These are phyloP conservation scores for Rana temporaria DNA, from an alignment of 2,113 vertebrate genomes.

Conservation along the genomic window DNA sequence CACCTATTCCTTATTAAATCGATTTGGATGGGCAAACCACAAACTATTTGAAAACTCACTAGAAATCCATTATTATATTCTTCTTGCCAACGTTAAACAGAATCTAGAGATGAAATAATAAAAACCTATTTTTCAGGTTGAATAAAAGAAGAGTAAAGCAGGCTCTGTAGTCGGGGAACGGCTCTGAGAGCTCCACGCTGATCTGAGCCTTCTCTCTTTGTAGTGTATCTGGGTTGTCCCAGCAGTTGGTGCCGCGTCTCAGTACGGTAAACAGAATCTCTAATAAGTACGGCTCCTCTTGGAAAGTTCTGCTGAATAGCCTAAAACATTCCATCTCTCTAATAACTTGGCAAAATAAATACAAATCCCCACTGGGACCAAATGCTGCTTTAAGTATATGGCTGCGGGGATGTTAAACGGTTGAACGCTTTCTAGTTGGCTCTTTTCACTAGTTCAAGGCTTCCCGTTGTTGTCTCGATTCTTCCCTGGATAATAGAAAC, in stretches of 20 bases:
- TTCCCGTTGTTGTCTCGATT: constrained; percentile 15
- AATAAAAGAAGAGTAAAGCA: too few species aligned
- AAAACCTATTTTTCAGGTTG: too few species aligned
- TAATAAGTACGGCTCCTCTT: neutral
- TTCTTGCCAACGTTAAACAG: too few species aligned
- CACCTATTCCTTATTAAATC: too few species aligned
- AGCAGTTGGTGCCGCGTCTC: neutral
- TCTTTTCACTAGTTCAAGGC: constrained; percentile 5
- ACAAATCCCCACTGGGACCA: neutral
- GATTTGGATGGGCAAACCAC: too few species aligned
- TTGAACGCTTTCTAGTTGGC: constrained; percentile 5
- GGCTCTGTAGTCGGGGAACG: too few species aligned
- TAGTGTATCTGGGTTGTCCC: neutral
- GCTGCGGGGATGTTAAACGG: constrained; percentile 6
- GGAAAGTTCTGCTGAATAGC: constrained; percentile 2
- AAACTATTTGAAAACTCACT: too few species aligned
- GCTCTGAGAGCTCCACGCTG: too few species aligned
- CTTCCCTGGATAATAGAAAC: neutral
- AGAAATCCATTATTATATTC: too few species aligned
- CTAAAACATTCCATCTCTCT: constrained; percentile 21
- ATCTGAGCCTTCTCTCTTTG: neutral
- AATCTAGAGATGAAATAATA: too few species aligned
- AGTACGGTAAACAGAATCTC: neutral
- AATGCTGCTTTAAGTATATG: constrained; percentile 32
- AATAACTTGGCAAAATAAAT: constrained; percentile 20